A percentile compares a stretch with the other conserved stretches of the same genome.
These are phyloP conservation scores for Atopsyche davidsoni DNA, from an alignment of 1,140 invertebrate species.

Conservation along the genomic window DNA sequence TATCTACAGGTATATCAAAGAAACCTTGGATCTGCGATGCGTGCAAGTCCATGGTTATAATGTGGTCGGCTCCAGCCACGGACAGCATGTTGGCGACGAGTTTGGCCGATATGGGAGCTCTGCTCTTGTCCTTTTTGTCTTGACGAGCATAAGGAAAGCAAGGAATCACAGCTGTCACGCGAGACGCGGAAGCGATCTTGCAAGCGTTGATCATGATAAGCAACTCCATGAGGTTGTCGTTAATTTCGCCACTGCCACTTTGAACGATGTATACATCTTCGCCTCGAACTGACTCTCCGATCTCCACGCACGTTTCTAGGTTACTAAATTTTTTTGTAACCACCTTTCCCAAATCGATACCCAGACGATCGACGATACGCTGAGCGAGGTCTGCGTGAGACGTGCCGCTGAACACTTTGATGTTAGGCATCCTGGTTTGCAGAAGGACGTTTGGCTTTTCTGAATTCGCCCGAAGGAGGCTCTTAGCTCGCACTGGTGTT, in stretches of 20 bases:
- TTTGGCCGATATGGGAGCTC: constrained; percentile 98
- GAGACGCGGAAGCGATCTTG: constrained; percentile 96
- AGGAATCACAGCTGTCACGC: constrained; percentile 98
- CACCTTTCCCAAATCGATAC: constrained; percentile 94
- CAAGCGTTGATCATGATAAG: constrained; percentile 99
- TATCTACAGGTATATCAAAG: constrained; percentile 66
- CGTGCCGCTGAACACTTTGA: constrained; percentile 96
- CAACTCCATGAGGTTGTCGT: constrained; percentile 98
- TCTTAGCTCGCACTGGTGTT: constrained; percentile 16
- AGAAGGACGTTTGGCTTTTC: constrained; percentile 23
- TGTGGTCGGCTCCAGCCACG: constrained; percentile 97
- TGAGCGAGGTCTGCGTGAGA: constrained; percentile 95
- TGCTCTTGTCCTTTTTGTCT: constrained; percentile 99
- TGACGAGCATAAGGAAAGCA: constrained; percentile 98
- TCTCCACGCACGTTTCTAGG: constrained; percentile 98
- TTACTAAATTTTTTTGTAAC: constrained; percentile 99
- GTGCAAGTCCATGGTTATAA: constrained; percentile 99
- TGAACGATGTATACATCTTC: constrained; percentile 99
- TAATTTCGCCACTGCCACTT: constrained; percentile 96
- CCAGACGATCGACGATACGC: constrained; percentile 91
- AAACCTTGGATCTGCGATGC: constrained; percentile 93
- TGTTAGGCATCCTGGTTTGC: constrained; percentile 80
- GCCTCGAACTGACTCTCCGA: constrained; percentile 96
- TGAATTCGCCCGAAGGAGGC: constrained; percentile 11
- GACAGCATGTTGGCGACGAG: constrained; percentile 98